A percentile compares a stretch with the other conserved stretches of the same genome.
Conservation (phyloP, 1,140 invertebrate genomes). For the Ceratoteleas bidentatus region DNA sequence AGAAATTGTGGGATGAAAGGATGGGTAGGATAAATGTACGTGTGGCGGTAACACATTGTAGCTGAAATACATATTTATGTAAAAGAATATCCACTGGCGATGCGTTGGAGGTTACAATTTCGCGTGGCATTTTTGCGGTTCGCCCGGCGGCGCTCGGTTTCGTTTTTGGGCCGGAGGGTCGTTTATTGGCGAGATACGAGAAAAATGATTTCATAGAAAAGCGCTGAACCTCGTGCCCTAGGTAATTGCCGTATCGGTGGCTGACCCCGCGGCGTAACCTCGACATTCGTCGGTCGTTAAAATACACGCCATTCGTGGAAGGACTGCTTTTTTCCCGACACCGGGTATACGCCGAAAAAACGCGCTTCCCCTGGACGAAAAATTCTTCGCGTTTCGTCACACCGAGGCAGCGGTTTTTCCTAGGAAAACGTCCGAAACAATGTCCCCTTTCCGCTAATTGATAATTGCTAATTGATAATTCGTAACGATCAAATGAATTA, state of each 20-base stretch:
- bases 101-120: too few relatives aligned
- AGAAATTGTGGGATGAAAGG: too few relatives aligned
- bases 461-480: too few relatives aligned
- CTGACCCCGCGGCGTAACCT: constrained; percentile 40
- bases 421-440: too few relatives aligned
- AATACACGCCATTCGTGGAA: constrained; percentile 15
- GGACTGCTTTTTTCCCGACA: constrained; percentile 15
- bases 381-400: neutral
- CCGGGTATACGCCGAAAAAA: constrained; percentile 1
- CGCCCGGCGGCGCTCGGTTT: neutral
- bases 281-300: constrained; percentile 22
- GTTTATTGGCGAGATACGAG: constrained; percentile 36
- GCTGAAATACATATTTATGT: too few relatives aligned
- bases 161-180: constrained; percentile 19
- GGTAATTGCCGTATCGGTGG: constrained; percentile 47
- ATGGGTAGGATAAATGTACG: too few relatives aligned
- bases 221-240: constrained; percentile 22
- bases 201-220: constrained; percentile 47
- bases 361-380: neutral
- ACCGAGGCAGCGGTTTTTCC: too few relatives aligned
- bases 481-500: too few relatives aligned
- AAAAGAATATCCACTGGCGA: too few relatives aligned
- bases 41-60: too few relatives aligned
- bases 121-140: too few relatives aligned
- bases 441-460: too few relatives aligned